A percentile compares a stretch with the other conserved stretches of the same genome.
Evolutionary conservation across 2,888 invertebrate species (phyloP).

Genomic region (Lydus trimaculatus): DNA sequence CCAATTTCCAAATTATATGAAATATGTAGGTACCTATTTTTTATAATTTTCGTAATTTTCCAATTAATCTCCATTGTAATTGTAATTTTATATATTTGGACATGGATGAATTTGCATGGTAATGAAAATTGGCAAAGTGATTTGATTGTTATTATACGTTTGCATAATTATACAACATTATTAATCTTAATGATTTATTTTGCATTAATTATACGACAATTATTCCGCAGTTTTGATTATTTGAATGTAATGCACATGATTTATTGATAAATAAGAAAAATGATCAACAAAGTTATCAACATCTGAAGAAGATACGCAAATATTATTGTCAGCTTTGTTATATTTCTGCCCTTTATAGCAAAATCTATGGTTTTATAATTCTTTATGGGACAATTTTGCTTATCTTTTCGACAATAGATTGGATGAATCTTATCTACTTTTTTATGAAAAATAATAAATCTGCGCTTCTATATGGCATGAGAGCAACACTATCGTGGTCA

Average conservation of each 20-base stretch:
- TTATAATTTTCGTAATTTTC: neutral
- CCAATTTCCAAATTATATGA: neutral
- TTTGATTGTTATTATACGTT: neutral
- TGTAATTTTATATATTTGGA: neutral
- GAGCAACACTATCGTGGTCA: no score
- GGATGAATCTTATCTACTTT: no score
- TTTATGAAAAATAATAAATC: no score
- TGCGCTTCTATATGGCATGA: no score
- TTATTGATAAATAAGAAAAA: neutral
- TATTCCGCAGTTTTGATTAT: neutral
- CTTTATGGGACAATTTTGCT: no score
- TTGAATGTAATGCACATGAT: neutral
- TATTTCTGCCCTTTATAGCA: conserved; percentile 10
- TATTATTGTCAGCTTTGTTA: conserved; percentile 32
- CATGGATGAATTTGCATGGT: neutral
- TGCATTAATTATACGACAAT: neutral
- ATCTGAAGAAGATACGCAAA: neutral
- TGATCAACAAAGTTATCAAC: neutral
- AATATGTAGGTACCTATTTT: no score
- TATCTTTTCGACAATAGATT: no score
- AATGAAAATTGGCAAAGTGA: neutral
- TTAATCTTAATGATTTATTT: neutral
- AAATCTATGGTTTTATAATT: no score
- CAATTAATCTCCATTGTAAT: neutral
- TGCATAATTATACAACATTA: neutral